Conservation (phyloP, 1,140 invertebrate species). For the Aphis craccivora region DNA sequence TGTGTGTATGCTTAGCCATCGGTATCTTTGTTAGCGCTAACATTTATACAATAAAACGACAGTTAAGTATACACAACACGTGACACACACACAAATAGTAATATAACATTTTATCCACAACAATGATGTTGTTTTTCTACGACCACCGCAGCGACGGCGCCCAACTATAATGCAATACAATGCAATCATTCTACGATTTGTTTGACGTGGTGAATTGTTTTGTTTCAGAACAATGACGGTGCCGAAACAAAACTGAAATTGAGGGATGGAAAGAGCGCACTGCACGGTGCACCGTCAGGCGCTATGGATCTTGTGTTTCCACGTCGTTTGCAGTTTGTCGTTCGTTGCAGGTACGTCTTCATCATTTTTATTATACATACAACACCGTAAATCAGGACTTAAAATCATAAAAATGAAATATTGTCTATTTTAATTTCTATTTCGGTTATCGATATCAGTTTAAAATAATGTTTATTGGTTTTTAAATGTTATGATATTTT, state of each 20-base stretch:
- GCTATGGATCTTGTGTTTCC: slow-evolving; percentile 47
- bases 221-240: slow-evolving; percentile 42
- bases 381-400: too few species aligned
- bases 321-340: slow-evolving; percentile 31
- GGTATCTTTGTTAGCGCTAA: too few species aligned
- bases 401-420: too few species aligned
- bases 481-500: too few species aligned
- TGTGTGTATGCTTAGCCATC: too few species aligned
- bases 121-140: background rate
- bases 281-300: slow-evolving; percentile 35
- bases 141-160: background rate
- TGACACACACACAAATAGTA: background rate
- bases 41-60: background rate
- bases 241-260: slow-evolving; percentile 19
- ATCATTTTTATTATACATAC: background rate
- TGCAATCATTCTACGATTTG: background rate
- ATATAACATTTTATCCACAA: background rate
- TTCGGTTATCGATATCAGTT: too few species aligned
- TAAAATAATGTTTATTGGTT: too few species aligned
- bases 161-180: background rate
- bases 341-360: background rate
- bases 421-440: too few species aligned
- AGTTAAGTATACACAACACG: background rate
- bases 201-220: background rate
- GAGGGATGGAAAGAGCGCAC: slow-evolving; percentile 40